Base-by-base conservation (phyloP, 1,140 invertebrate genomes). In the Venturia canescens region DNA sequence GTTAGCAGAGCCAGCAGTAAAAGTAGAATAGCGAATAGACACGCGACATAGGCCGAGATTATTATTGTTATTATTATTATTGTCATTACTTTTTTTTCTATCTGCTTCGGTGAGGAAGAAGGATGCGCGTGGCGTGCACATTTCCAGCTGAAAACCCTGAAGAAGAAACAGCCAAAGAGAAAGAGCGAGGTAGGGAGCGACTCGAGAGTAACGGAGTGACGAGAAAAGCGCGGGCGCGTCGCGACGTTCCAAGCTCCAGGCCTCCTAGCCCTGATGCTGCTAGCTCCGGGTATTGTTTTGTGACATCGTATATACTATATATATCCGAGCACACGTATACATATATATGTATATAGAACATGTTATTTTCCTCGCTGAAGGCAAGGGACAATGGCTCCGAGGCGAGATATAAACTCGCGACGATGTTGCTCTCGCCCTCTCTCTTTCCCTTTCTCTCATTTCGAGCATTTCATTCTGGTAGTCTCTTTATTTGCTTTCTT, bases 341-440 rank as follows among this genome's bases (percentile, higher is more conserved):
- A 50, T 18, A 72, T 50, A 72, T 66, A 72, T 48, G 50, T 50
- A 18, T 72, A 50, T 50, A 72, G 38, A 23, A 26, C 63, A 29
- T 76, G 72, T 76, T 76, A 76, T 76, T 76, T 76, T 60, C 53
- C 72, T 29, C 53, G 72, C 72, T 60, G 50, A 57, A 76, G 50
- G 23, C 72, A 76, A 76, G 38, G 72, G 72, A 76, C 72, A 76
- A 76, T 76, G 72, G 72, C 72, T 76, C 18, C 72, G 53, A 76
- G 72, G 72, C 72, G 72, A 76, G 72, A 76, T 76, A 76, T 76
- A 76, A 44, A 60, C 72, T 60, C 50, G 27, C 50, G 27, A 16
- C 26, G 72, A 29, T 63, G 50, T 27, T 76, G n/a, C 27, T n/a
- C 50, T 31, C 26, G 27, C 7, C 72, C 29, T 79, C 23, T 78